A percentile compares a stretch with the other conserved stretches of the same genome.
Evolutionary conservation across 2,888 invertebrate genomes (phyloP).

Genomic region (Melieria picta): DNA sequence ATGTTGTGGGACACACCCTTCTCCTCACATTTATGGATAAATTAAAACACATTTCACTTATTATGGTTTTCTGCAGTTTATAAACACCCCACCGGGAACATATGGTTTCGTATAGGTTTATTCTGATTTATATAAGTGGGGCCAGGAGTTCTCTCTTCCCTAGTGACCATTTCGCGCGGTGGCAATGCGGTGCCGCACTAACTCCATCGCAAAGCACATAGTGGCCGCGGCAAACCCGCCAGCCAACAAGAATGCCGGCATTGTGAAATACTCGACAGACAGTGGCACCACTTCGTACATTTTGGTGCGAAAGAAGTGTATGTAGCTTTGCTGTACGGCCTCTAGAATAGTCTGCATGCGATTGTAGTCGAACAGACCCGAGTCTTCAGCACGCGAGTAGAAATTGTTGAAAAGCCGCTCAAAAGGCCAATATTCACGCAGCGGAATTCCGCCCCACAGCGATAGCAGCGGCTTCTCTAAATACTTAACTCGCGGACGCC

Average conservation of each 20-base stretch:
- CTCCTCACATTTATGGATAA: too few species aligned
- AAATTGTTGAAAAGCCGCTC: slow-evolving; percentile 37
- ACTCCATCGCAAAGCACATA: too few species aligned
- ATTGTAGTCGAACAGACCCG: slow-evolving; percentile 31
- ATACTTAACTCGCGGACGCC: slow-evolving; percentile 36
- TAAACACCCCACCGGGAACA: too few species aligned
- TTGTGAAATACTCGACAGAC: slow-evolving; percentile 30
- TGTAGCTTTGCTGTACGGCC: slow-evolving; percentile 40
- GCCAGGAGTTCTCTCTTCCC: too few species aligned
- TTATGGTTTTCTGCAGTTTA: too few species aligned
- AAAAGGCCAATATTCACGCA: slow-evolving; percentile 43
- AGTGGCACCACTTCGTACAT: slow-evolving; percentile 24
- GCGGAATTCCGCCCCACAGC: slow-evolving; percentile 41
- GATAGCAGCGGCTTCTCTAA: slow-evolving; percentile 33
- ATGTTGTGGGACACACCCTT: too few species aligned
- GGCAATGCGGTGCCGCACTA: too few species aligned
- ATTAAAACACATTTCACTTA: too few species aligned
- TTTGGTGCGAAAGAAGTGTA: slow-evolving; percentile 28
- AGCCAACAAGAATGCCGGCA: slow-evolving; percentile 26
- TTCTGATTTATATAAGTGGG: too few species aligned
- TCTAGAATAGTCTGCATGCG: slow-evolving; percentile 30
- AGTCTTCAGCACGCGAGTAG: slow-evolving; percentile 22
- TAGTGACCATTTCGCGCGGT: too few species aligned
- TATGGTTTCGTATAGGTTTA: too few species aligned
- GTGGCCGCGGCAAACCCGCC: not conserved